These are phyloP conservation scores for Hipposideros larvatus DNA, from an alignment of 2,797 vertebrate species.

Conservation along the genomic window DNA sequence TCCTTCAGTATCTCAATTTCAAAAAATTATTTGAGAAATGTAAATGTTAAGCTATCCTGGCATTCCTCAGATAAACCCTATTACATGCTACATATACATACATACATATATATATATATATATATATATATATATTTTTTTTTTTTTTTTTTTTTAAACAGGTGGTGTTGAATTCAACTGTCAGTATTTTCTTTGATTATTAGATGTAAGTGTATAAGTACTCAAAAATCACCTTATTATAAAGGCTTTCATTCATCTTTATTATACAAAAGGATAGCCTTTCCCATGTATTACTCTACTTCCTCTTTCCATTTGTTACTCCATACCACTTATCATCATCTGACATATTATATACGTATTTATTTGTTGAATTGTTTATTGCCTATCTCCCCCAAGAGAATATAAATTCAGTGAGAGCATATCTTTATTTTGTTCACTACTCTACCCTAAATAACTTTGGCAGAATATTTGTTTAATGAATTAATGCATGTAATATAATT, in stretches of 20 bases:
- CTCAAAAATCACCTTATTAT: not conserved
- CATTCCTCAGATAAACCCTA: not conserved
- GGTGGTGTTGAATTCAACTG: not conserved
- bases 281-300: not conserved
- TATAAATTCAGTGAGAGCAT: not conserved
- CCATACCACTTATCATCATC: not conserved
- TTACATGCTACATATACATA: not conserved
- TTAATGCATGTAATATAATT: not conserved
- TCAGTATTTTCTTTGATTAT: not conserved
- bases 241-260: not conserved
- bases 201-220: not conserved
- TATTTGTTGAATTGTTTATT: not conserved
- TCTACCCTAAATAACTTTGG: not conserved
- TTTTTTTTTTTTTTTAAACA: not conserved
- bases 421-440: conserved; percentile 17
- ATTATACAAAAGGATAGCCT: not conserved
- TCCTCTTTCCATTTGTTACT: not conserved
- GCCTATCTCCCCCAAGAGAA: not conserved
- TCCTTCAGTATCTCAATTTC: not conserved
- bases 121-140: too few species aligned
- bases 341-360: not conserved
- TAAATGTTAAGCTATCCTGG: not conserved
- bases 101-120: too few species aligned
- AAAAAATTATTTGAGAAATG: not conserved
- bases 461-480: conserved; percentile 4